Conservation (phyloP, 1,140 invertebrate species). For the Penaeus indicus region DNA sequence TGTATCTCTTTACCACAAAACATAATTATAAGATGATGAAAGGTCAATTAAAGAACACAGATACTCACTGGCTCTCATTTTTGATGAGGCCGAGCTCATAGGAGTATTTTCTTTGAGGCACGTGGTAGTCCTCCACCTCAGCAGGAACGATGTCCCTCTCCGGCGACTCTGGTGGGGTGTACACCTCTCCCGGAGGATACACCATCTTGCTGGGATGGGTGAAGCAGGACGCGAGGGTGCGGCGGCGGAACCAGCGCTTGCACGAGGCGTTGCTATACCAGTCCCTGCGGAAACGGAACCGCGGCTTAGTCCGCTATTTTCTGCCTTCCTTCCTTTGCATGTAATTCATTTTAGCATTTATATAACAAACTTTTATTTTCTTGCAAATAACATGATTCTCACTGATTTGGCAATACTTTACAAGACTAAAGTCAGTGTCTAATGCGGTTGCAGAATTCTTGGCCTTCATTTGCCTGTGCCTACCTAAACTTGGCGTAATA, state of each 20-base stretch:
- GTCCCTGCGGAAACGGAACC: constrained; percentile 74
- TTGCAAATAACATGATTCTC: background rate
- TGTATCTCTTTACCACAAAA: too few relatives aligned
- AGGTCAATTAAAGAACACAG: constrained; percentile 42
- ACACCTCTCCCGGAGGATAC: constrained; percentile 85
- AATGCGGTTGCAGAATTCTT: too few relatives aligned
- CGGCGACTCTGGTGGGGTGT: constrained; percentile 76
- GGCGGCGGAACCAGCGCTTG: constrained; percentile 85
- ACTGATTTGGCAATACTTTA: too few relatives aligned
- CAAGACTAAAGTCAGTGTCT: too few relatives aligned
- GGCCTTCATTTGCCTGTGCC: constrained; percentile 10
- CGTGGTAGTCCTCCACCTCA: constrained; percentile 66
- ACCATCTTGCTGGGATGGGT: constrained; percentile 94
- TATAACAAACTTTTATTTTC: background rate
- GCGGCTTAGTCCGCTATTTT: background rate
- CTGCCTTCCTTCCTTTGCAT: background rate
- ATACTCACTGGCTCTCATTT: constrained; percentile 88
- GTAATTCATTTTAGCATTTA: background rate
- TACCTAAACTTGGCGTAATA: constrained; percentile 67
- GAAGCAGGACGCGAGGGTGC: constrained; percentile 83
- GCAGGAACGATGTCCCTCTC: constrained; percentile 68
- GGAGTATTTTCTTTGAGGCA: constrained; percentile 75
- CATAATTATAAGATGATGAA: background rate
- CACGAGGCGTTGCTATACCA: constrained; percentile 92
- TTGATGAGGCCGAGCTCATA: constrained; percentile 85